Conservation (phyloP, 2,888 invertebrate genomes). For the Meiosimyza decipiens region DNA sequence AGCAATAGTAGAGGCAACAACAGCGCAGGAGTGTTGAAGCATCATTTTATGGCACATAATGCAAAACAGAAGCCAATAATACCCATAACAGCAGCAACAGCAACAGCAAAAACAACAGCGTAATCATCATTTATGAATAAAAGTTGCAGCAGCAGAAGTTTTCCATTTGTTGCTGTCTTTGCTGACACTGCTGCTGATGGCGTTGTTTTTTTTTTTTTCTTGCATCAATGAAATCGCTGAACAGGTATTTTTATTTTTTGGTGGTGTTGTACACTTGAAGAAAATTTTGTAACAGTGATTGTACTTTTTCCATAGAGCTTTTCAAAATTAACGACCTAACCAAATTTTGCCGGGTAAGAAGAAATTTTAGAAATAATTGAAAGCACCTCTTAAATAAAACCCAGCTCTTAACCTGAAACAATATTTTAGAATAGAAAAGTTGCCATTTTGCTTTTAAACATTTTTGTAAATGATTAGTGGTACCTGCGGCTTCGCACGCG, state of each 20-base stretch:
- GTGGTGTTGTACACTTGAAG: too few species aligned
- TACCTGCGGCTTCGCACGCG: too few species aligned
- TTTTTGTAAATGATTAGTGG: too few species aligned
- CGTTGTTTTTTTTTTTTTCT: too few species aligned
- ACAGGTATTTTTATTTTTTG: slow-evolving; percentile 12
- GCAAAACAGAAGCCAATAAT: slow-evolving; percentile 29
- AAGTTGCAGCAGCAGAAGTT: slow-evolving; percentile 17
- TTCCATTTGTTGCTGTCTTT: background rate
- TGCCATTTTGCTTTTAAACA: too few species aligned
- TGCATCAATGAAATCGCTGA: slow-evolving; percentile 10
- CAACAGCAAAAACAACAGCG: background rate
- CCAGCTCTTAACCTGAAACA: background rate
- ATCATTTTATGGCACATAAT: background rate
- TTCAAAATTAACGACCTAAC: too few species aligned
- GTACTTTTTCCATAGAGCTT: too few species aligned
- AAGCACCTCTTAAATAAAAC: too few species aligned
- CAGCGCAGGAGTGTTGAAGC: background rate
- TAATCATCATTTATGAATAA: slow-evolving; percentile 9
- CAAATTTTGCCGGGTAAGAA: too few species aligned
- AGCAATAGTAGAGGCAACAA: background rate
- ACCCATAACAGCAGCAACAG: slow-evolving; percentile 7
- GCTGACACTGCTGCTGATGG: too few species aligned
- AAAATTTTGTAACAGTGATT: too few species aligned
- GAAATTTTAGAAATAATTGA: too few species aligned
- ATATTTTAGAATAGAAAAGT: background rate